Conservation (phyloP, 2,888 invertebrate species). For the Zaprionus bogoriensis region DNA sequence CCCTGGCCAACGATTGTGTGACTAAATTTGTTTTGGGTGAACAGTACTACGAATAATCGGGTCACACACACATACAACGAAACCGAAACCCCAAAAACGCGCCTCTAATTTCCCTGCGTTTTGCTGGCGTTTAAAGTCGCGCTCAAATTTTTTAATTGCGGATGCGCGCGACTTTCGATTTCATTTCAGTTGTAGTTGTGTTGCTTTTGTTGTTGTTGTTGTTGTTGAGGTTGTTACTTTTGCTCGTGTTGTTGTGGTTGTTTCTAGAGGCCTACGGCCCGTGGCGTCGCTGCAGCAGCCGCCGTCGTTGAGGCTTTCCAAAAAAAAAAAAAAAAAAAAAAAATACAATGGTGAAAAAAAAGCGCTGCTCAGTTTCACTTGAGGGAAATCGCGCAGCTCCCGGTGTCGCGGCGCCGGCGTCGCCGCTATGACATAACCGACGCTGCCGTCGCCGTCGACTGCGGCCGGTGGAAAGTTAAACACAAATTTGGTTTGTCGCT, state of each 20-base stretch:
- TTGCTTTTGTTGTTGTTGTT: conserved; percentile 11
- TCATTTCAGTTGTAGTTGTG: conserved; percentile 44
- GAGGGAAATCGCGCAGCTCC: conserved; percentile 70
- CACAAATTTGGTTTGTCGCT: conserved; percentile 63
- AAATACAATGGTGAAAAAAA: conserved; percentile 11
- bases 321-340: conserved; percentile 35
- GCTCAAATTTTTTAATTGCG: conserved; percentile 67
- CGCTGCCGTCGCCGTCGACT: conserved; percentile 27
- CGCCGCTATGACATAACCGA: conserved; percentile 67
- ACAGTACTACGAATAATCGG: conserved; percentile 32
- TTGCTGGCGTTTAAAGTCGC: conserved; percentile 53
- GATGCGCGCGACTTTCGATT: conserved; percentile 77
- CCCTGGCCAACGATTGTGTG: conserved; percentile 29
- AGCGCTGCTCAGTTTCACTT: conserved; percentile 72
- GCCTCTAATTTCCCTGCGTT: conserved; percentile 50
- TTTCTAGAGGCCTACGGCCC: conserved; percentile 36
- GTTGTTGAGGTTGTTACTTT: conserved; percentile 12
- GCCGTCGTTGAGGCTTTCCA: conserved; percentile 64
- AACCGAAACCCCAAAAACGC: conserved; percentile 8
- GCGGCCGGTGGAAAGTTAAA: conserved; percentile 69
- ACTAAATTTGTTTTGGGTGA: background rate
- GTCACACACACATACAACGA: conserved; percentile 23
- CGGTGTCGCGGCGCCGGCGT: conserved; percentile 44
- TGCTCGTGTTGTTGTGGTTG: conserved; percentile 5
- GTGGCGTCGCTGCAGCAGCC: conserved; percentile 19